These are phyloP conservation scores for Scylla paramamosain DNA, from an alignment of 1,140 invertebrate species.

Conservation along the genomic window DNA sequence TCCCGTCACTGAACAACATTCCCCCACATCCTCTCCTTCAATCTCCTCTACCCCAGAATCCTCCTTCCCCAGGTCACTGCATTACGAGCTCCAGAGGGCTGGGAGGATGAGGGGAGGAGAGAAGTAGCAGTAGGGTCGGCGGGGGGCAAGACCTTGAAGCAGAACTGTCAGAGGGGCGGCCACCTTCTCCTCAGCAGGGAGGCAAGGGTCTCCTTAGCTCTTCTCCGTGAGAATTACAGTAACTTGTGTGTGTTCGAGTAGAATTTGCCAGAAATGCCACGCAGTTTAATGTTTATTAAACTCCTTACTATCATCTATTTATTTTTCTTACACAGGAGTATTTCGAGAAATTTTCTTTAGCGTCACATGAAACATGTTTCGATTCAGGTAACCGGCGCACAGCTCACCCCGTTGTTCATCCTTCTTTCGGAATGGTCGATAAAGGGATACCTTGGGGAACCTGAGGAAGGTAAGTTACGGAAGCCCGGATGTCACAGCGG, in stretches of 20 bases:
- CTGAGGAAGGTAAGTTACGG: no score
- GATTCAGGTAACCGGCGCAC: no score
- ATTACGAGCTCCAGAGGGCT: background rate
- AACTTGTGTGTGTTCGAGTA: background rate
- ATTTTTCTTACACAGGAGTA: no score
- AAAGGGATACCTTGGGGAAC: no score
- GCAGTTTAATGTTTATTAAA: background rate
- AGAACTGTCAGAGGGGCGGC: slow-evolving; percentile 7
- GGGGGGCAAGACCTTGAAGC: background rate
- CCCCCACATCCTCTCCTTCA: background rate
- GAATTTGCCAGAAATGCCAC: background rate
- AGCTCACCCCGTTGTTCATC: no score
- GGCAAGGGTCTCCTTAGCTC: background rate
- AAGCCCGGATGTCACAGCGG: no score
- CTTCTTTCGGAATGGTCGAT: no score
- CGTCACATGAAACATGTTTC: no score
- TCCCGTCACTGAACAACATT: background rate
- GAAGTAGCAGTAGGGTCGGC: background rate
- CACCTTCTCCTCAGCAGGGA: background rate
- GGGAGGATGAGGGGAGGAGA: background rate
- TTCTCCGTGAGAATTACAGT: background rate
- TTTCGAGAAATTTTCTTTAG: no score
- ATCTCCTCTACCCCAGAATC: background rate
- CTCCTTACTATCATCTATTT: no score
- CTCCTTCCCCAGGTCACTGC: background rate